Percentiles rank a stretch among this genome's conserved stretches.
These are phyloP conservation scores for Mycteria americana DNA, from an alignment of 2,797 vertebrate species.

Conservation along the genomic window DNA sequence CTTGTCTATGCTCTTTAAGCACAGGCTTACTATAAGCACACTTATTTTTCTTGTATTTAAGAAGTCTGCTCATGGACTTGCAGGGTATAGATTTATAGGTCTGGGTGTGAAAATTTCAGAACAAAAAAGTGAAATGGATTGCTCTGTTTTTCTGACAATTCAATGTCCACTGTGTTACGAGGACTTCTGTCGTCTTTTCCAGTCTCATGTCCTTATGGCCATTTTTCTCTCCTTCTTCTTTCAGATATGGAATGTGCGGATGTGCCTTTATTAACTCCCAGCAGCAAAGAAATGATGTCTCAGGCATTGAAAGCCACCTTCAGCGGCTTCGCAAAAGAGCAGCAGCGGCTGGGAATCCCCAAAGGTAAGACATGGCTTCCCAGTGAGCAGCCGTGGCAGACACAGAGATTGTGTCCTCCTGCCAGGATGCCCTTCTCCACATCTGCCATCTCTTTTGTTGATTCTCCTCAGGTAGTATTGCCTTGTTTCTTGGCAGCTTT, in stretches of 20 bases:
- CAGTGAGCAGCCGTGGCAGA: accelerated
- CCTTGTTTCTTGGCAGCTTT: neutral
- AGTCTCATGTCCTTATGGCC: neutral
- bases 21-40: neutral
- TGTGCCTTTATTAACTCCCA: constrained; percentile 93
- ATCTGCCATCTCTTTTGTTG: neutral
- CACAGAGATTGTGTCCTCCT: neutral
- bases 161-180: neutral
- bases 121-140: neutral
- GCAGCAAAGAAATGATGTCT: constrained; percentile 99
- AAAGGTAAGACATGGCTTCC: constrained; percentile 80
- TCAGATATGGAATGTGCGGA: constrained; percentile 97
- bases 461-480: neutral
- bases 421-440: neutral
- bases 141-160: neutral
- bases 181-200: neutral
- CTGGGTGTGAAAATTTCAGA: neutral
- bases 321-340: constrained; percentile 96
- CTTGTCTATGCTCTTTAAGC: neutral
- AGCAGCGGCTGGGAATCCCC: constrained; percentile 93
- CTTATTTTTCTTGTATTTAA: neutral
- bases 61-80: neutral
- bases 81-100: neutral
- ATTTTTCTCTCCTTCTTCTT: neutral
- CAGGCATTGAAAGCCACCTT: constrained; percentile 97